Base-by-base conservation (phyloP, 1,140 invertebrate species). In the Brachionus paranguensis region DNA sequence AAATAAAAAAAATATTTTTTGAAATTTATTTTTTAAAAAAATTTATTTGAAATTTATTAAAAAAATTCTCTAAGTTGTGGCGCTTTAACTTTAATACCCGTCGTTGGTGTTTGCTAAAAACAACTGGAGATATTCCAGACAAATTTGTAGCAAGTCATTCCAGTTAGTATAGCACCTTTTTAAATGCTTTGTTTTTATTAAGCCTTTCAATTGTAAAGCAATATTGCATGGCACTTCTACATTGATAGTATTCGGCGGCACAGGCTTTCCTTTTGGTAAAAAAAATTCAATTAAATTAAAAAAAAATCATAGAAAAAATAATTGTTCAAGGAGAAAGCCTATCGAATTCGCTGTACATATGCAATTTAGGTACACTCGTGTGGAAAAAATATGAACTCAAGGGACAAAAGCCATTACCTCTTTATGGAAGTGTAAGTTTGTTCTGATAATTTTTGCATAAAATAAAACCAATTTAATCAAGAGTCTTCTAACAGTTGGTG, bases 201-300 rank as follows among this genome's bases (percentile, higher is more conserved):
- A 41, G 20, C 20, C 14, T 53, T 41, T 53, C n/a, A 33, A 53
- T 79, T 79, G 27, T 37, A 53, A 55, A 79, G 78, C 64, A 10
- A 43, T 60, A 64, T 47, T 81, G 20, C 37, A 43, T 27, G 64
- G 64, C 3, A 60, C 29, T 20, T 53, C 45, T 10, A 68, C 29
- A 6, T 53, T 83, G 3, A 27, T 83, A 33, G 81, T 72, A 3
- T 83, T 70, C 50, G 81, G 81, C 3, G 81, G 81, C 7, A 83
- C 81, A 11, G 81, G 81, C 8, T 83, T 70, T 41, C 81, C 81
- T 4, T 83, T 83, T 72, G 81, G 81, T 83, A 60, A 43, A 27
- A 33, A 12, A 33, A 72, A 43, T 43, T 78, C 11, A 14, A 17
- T 43, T 20, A 20, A 72, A 41, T 43, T 72, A 43, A 20, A 41